phyloP scores from a whole-genome alignment of 2,888 invertebrate species.

The Philereme vetulata region DNA sequence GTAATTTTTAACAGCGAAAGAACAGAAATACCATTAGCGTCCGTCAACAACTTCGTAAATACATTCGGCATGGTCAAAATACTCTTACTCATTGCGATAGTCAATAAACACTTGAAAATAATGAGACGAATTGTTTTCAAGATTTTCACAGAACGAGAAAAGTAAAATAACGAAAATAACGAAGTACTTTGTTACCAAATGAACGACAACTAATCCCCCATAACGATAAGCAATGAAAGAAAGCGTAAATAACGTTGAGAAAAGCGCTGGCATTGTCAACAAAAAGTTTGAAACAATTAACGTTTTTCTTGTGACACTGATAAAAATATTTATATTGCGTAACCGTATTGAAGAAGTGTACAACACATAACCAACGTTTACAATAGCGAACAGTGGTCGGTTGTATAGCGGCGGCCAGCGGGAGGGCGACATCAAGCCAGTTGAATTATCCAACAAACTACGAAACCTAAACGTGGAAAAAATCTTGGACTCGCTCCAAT shows the following conservation, averaged over 20 bases:
- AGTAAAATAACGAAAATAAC: too few species aligned
- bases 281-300: constrained; percentile 32
- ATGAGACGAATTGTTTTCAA: constrained; percentile 11
- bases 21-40: constrained; percentile 73
- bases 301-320: constrained; percentile 31
- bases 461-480: constrained; percentile 83
- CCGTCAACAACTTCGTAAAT: constrained; percentile 66
- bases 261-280: constrained; percentile 30
- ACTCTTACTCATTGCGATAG: constrained; percentile 40
- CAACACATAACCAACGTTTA: constrained; percentile 34
- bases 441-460: constrained; percentile 78
- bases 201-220: too few species aligned
- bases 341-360: constrained; percentile 23
- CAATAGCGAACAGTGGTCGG: constrained; percentile 39
- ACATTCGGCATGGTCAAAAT: constrained; percentile 54
- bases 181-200: too few species aligned
- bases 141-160: neutral
- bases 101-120: constrained; percentile 18
- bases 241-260: constrained; percentile 22
- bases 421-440: constrained; percentile 61
- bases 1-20: constrained; percentile 68
- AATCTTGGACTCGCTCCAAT: constrained; percentile 81
- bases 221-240: constrained; percentile 12
- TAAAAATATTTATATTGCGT: constrained; percentile 30
- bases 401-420: constrained; percentile 45